These are phyloP conservation scores for Neodiprion virginianus DNA, from an alignment of 1,140 invertebrate species.

Conservation along the genomic window DNA sequence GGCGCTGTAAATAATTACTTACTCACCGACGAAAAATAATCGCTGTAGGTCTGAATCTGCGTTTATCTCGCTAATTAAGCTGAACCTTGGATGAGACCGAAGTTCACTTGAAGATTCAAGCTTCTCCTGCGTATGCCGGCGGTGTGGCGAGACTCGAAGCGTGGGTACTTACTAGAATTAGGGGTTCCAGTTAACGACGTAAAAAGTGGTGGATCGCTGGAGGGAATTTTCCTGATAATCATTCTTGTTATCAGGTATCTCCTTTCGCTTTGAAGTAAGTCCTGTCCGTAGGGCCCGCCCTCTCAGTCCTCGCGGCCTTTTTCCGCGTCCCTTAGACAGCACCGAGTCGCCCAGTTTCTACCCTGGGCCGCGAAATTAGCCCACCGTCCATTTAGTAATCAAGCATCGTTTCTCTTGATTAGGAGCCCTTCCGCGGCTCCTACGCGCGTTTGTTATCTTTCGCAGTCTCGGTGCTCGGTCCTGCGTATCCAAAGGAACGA, in stretches of 20 bases:
- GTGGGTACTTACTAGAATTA: not conserved
- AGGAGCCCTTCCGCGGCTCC: conserved; percentile 25
- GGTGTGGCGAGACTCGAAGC: not conserved
- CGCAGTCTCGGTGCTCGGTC: too few species aligned
- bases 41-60: too few species aligned
- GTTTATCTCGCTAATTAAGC: too few species aligned
- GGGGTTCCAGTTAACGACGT: not conserved
- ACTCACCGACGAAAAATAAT: too few species aligned
- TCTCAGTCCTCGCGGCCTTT: not conserved
- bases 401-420: conserved; percentile 39
- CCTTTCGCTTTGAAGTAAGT: not conserved
- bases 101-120: too few species aligned
- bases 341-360: not conserved
- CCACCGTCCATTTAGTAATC: conserved; percentile 39
- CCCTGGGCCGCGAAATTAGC: conserved; percentile 32
- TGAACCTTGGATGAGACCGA: too few species aligned
- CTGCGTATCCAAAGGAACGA: too few species aligned
- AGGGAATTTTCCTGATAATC: not conserved
- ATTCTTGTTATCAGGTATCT: not conserved
- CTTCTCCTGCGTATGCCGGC: too few species aligned
- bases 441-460: not conserved
- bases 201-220: not conserved
- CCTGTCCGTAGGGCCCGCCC: not conserved
- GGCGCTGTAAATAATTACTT: too few species aligned
- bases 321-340: not conserved